Conservation (phyloP, 2,888 invertebrate species). For the Rapana venosa region DNA sequence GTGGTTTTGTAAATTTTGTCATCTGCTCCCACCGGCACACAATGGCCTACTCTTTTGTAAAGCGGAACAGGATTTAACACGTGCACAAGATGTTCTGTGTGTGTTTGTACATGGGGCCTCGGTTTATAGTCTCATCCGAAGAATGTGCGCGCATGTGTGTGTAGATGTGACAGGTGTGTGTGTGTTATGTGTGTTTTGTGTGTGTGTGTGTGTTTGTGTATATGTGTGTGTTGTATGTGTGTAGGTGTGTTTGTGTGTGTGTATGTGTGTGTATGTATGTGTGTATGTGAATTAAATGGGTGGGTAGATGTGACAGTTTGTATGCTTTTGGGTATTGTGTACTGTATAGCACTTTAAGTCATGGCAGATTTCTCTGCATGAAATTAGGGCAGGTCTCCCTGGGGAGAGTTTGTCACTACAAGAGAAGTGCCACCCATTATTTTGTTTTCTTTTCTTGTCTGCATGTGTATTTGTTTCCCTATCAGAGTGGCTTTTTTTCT, state of each 20-base stretch:
- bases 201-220: conserved; percentile 8
- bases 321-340: neutral
- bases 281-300: neutral
- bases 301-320: neutral
- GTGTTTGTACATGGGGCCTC: neutral
- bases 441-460: no score
- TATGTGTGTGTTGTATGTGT: neutral
- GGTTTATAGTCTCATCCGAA: no score
- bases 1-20: no score
- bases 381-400: no score
- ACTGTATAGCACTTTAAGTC: no score
- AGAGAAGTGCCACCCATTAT: no score
- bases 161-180: neutral
- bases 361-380: no score
- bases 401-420: no score
- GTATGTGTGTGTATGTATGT: neutral
- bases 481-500: no score
- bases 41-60: no score
- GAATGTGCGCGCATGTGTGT: neutral
- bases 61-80: neutral
- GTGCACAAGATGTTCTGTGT: neutral
- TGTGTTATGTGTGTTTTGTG: neutral
- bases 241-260: neutral
- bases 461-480: no score
- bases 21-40: no score